These are phyloP conservation scores for Tipula lateralis DNA, from an alignment of 2,888 invertebrate genomes.

Conservation along the genomic window DNA sequence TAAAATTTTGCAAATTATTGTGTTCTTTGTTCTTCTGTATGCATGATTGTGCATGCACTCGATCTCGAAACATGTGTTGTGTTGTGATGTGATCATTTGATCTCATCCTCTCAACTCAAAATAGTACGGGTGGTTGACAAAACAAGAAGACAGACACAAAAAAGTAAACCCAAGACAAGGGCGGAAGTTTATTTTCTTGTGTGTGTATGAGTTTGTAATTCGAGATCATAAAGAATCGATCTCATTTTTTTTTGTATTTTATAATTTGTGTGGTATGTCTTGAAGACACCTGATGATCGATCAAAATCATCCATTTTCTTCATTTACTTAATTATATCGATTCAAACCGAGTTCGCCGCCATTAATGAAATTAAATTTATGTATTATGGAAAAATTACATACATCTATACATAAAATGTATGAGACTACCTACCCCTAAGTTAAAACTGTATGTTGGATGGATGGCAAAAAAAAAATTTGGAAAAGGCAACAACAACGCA, in stretches of 20 bases:
- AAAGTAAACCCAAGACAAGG: background rate
- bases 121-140: slow-evolving; percentile 5
- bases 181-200: background rate
- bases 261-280: background rate
- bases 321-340: background rate
- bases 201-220: background rate
- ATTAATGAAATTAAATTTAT: background rate
- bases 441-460: background rate
- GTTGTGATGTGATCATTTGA: background rate
- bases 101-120: background rate
- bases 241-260: background rate
- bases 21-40: background rate
- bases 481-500: background rate
- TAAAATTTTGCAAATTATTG: background rate
- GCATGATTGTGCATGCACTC: too few species aligned
- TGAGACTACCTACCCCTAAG: background rate
- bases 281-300: slow-evolving; percentile 2
- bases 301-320: background rate
- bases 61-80: background rate
- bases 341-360: background rate
- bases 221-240: background rate
- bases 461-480: background rate
- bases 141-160: too few species aligned
- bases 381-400: background rate
- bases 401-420: background rate